Percentiles rank a stretch among this genome's conserved stretches.
phyloP scores from a whole-genome alignment of 2,888 invertebrate species.

The Ypsolopha sequella region DNA sequence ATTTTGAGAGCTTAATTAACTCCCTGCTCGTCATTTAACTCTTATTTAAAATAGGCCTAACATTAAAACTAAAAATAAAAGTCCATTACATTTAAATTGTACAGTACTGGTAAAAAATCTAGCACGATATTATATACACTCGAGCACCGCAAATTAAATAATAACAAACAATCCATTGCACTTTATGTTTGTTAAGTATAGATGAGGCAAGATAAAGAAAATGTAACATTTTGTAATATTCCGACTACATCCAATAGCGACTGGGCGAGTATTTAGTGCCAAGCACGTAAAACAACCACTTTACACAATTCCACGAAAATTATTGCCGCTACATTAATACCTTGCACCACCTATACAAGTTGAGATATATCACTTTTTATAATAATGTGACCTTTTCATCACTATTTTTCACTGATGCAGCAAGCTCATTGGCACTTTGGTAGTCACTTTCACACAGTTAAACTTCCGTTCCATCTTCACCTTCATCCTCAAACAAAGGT shows the following conservation, averaged over 20 bases:
- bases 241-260: neutral
- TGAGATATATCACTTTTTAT: slow-evolving; percentile 28
- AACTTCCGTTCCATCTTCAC: slow-evolving; percentile 91
- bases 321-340: no score
- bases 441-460: slow-evolving; percentile 53
- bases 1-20: slow-evolving; percentile 10
- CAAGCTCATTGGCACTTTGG: slow-evolving; percentile 65
- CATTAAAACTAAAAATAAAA: slow-evolving; percentile 32
- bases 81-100: slow-evolving; percentile 51
- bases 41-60: neutral
- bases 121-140: slow-evolving; percentile 62
- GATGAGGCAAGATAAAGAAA: neutral
- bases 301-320: no score
- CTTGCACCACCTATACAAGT: slow-evolving; percentile 13
- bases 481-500: slow-evolving; percentile 88
- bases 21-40: slow-evolving; percentile 9
- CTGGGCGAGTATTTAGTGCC: no score
- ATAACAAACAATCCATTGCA: slow-evolving; percentile 1
- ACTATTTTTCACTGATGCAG: slow-evolving; percentile 18
- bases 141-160: slow-evolving; percentile 57
- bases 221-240: no score
- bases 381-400: slow-evolving; percentile 21
- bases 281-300: no score
- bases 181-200: slow-evolving; percentile 15
- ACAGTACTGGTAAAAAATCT: slow-evolving; percentile 62